Conservation (phyloP, 2,797 vertebrate genomes). For the Melanotaenia boesemani region DNA sequence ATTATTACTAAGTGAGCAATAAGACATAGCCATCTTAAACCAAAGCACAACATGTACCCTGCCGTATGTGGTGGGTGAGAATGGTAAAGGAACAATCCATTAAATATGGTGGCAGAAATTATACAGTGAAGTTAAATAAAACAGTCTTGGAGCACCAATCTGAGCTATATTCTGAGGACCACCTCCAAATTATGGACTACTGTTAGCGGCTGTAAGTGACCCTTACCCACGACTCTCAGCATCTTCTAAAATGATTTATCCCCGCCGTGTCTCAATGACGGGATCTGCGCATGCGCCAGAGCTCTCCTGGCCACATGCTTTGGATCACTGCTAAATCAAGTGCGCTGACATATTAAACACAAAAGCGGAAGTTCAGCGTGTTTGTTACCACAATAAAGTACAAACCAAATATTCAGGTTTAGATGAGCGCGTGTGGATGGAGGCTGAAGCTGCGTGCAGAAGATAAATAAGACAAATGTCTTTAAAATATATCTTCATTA, state of each 20-base stretch:
- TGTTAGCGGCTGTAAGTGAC: constrained; percentile 40
- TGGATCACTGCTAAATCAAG: constrained; percentile 52
- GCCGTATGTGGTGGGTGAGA: neutral
- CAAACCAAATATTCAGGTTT: fast-evolving
- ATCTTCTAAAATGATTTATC: constrained; percentile 51
- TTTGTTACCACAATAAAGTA: constrained; percentile 11
- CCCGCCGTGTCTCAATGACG: constrained; percentile 34
- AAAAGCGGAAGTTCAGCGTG: constrained; percentile 30
- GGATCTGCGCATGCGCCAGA: constrained; percentile 77
- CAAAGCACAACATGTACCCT: too few relatives aligned
- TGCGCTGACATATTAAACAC: fast-evolving
- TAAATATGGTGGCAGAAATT: neutral
- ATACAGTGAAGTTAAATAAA: neutral
- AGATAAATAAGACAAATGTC: too few relatives aligned
- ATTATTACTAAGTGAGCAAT: fast-evolving
- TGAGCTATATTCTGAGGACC: constrained; percentile 23
- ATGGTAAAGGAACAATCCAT: neutral
- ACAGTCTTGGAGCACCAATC: neutral
- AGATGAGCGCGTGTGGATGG: neutral
- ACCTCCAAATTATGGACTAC: constrained; percentile 10
- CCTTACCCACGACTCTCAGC: constrained; percentile 36
- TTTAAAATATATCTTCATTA: too few relatives aligned
- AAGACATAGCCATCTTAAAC: neutral
- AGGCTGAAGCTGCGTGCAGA: neutral
- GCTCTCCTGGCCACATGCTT: constrained; percentile 71